These are phyloP conservation scores for Buathra laborator DNA, from an alignment of 2,888 invertebrate genomes.

Conservation along the genomic window DNA sequence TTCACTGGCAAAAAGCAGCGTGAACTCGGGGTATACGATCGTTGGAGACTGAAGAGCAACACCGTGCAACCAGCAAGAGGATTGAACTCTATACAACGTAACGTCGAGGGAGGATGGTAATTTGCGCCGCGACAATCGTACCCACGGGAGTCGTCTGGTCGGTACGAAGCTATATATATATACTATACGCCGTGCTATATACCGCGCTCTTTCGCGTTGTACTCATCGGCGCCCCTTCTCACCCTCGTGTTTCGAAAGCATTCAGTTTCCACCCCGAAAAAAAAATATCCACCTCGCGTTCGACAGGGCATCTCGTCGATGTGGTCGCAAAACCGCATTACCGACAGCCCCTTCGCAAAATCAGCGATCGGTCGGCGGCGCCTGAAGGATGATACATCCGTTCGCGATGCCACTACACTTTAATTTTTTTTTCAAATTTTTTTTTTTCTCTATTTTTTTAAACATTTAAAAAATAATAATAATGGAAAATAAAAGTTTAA, in stretches of 20 bases:
- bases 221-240: not conserved
- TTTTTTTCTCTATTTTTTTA: too few relatives aligned
- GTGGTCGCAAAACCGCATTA: not conserved
- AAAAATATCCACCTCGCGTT: not conserved
- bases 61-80: slow-evolving; percentile 1
- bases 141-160: slow-evolving; percentile 76
- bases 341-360: not conserved
- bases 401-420: not conserved
- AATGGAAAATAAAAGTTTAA: too few relatives aligned
- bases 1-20: not conserved
- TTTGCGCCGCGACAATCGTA: slow-evolving; percentile 78
- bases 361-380: not conserved
- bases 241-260: not conserved
- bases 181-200: slow-evolving; percentile 19
- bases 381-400: not conserved
- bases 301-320: not conserved
- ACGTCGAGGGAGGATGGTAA: slow-evolving; percentile 74
- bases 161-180: slow-evolving; percentile 18
- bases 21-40: not conserved
- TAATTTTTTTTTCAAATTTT: too few relatives aligned
- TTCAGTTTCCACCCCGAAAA: too few relatives aligned
- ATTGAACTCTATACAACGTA: slow-evolving; percentile 18
- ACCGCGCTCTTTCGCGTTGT: slow-evolving; percentile 21
- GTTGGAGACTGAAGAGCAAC: slow-evolving; percentile 26
- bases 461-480: too few relatives aligned